Evolutionary conservation across 2,888 invertebrate genomes (phyloP), one percentile per base, ranked within the genome.

Genomic region (Sphaerolaimus hirsutus): DNA sequence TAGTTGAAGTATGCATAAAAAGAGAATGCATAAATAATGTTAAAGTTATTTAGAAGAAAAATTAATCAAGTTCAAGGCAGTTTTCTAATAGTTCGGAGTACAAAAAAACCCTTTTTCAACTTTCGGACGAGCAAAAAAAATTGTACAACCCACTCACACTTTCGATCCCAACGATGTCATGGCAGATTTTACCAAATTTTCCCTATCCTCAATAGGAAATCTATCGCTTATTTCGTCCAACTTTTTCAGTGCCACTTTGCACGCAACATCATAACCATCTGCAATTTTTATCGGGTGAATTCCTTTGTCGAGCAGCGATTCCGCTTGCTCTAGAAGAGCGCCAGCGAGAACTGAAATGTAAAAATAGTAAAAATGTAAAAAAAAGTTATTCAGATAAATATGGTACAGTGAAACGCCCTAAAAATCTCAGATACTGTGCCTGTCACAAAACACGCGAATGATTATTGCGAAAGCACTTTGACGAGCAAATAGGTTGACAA

Each of bases 201-300:
- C 87, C 2, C 78, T 73, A 14, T 73, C 73, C 59, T 80, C 78
- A 22, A 91, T 78, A 0, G 82, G 81, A 67, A 87, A 93, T 0
- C 76, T 74, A 55, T 89, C 81, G 25, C 84, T 79, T 60, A 93
- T 81, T 43, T 74, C 70, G 52, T 89, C 84, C 51, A 99, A 69
- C 2, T 52, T 52, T 49, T 56, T 56, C 37, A 61, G 47, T 10
- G 60, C 87, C 47, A 76, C 75, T 53, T 82, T 79, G 1, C 91
- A 86, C 0, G 97, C 97, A 67, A 91, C 70, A 66, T 99, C 93
- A 62, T 83, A 99, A 42, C 97, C 97, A 68, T 99, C 97, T 5
- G 97, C 91, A 56, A 97, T 86, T 56, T 93, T 77, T 58, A 93
- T 89, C 0, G 97, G 97, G 66, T 99, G 97, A 62, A 99, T 89